phyloP scores from a whole-genome alignment of 2,113 vertebrate species.

The Bos javanicus region DNA sequence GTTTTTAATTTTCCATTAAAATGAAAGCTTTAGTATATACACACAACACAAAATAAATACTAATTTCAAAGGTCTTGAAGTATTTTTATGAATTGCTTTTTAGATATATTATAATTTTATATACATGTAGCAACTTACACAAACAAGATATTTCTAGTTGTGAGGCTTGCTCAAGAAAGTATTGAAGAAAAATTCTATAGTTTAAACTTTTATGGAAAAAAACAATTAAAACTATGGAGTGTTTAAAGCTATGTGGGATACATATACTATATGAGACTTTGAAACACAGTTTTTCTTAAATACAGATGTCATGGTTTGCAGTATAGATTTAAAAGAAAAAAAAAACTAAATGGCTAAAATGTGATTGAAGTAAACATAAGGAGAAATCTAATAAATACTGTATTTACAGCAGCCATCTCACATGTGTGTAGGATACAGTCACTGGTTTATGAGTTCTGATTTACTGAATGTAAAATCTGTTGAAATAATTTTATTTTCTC shows the following conservation, averaged over 20 bases:
- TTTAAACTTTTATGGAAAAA: background rate
- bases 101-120: background rate
- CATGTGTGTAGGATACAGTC: background rate
- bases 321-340: background rate
- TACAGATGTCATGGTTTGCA: background rate
- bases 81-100: background rate
- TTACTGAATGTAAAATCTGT: slow-evolving; percentile 30
- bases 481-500: background rate
- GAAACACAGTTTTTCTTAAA: background rate
- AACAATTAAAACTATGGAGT: background rate
- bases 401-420: slow-evolving; percentile 3
- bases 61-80: background rate
- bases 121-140: background rate
- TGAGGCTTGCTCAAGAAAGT: background rate
- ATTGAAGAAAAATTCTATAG: background rate
- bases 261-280: background rate
- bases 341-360: background rate
- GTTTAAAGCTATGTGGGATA: background rate
- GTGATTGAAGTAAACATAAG: background rate
- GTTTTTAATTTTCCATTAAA: background rate
- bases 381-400: background rate
- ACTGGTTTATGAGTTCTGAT: slow-evolving; percentile 37
- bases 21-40: background rate
- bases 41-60: background rate
- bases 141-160: background rate